Conservation (phyloP, 2,888 invertebrate genomes). For the Protophormia terraenovae region DNA sequence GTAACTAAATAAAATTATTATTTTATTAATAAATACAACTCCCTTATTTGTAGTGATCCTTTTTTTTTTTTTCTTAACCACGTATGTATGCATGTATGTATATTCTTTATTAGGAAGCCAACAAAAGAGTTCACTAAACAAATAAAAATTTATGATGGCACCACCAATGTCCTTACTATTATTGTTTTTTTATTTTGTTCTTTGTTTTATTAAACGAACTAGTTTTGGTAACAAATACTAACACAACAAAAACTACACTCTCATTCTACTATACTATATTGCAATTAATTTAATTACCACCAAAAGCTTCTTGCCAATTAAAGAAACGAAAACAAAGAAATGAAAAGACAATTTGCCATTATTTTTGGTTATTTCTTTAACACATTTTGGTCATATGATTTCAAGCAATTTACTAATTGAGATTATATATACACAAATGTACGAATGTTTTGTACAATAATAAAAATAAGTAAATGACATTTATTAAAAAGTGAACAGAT, state of each 20-base stretch:
- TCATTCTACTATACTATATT: background rate
- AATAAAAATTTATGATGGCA: constrained; percentile 46
- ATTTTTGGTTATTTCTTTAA: constrained; percentile 46
- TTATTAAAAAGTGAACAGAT: too few species aligned
- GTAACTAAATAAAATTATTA: constrained; percentile 19
- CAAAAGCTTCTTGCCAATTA: constrained; percentile 48
- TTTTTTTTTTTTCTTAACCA: background rate
- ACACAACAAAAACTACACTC: background rate
- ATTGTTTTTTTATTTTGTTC: background rate
- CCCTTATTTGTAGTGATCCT: background rate
- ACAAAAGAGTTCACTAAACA: constrained; percentile 32
- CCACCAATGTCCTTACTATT: background rate
- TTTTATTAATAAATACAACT: background rate
- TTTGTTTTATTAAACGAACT: constrained; percentile 26
- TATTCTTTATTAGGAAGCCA: background rate
- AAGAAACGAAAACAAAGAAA: background rate
- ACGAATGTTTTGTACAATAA: background rate
- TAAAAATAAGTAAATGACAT: constrained; percentile 10
- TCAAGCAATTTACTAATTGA: constrained; percentile 63
- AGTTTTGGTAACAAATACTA: constrained; percentile 35
- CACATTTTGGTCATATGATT: constrained; percentile 37
- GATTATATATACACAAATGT: constrained; percentile 50
- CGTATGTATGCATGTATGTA: background rate
- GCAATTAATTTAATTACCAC: constrained; percentile 54
- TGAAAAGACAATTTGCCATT: background rate